phyloP scores from a whole-genome alignment of 2,113 vertebrate species.

The Entelurus aequoreus region DNA sequence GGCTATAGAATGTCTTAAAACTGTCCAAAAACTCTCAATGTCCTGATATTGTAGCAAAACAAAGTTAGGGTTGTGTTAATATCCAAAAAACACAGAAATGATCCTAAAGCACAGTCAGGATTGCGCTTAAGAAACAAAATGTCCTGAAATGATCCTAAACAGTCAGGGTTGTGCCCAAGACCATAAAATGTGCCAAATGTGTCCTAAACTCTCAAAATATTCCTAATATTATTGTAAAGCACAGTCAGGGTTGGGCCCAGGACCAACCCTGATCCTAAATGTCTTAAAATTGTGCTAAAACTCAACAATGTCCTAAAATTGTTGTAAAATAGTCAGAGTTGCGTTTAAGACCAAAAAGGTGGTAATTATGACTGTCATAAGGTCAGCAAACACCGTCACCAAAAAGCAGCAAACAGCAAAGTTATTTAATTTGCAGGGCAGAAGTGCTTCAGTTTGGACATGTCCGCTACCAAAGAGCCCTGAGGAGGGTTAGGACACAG shows the following conservation, averaged over 20 bases:
- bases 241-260: too few species aligned
- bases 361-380: background rate
- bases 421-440: constrained; percentile 41
- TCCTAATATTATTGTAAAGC: too few species aligned
- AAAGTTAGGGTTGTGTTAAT: background rate
- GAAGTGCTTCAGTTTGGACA: constrained; percentile 45
- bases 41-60: too few species aligned
- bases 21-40: background rate
- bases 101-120: background rate
- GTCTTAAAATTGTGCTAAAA: too few species aligned
- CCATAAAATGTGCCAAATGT: background rate
- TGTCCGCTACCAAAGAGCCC: constrained; percentile 27
- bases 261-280: too few species aligned
- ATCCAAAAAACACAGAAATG: background rate
- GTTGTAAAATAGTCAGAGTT: too few species aligned
- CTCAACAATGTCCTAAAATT: too few species aligned
- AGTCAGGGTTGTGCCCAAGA: background rate
- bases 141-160: too few species aligned
- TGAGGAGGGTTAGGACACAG: constrained; percentile 13
- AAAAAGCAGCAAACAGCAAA: constrained; percentile 2
- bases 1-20: background rate
- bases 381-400: constrained; percentile 4
- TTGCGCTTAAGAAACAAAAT: background rate
- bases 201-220: background rate
- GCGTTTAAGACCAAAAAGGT: background rate